These are phyloP conservation scores for Aramus guarauna DNA, from an alignment of 2,113 vertebrate species.

Conservation along the genomic window DNA sequence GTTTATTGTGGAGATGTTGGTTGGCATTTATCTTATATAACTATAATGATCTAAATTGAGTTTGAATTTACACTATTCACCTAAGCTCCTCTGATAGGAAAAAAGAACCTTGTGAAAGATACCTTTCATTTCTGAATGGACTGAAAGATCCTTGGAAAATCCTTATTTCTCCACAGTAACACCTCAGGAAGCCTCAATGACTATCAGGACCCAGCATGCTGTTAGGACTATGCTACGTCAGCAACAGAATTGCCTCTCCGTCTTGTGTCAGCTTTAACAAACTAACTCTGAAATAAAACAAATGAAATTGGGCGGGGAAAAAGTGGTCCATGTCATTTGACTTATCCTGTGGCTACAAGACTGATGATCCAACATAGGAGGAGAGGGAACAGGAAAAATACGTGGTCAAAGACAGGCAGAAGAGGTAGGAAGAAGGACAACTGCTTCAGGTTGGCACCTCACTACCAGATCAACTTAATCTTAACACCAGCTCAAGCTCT, in stretches of 20 bases:
- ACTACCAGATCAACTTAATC: background rate
- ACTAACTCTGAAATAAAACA: background rate
- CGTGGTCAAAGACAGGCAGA: background rate
- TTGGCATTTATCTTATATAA: background rate
- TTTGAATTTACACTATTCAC: background rate
- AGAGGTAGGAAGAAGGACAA: background rate
- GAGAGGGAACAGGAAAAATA: background rate
- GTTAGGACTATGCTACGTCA: background rate
- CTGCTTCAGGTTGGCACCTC: background rate
- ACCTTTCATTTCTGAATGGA: background rate
- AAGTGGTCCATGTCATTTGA: background rate
- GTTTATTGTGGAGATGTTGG: background rate
- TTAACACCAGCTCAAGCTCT: background rate
- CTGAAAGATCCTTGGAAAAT: background rate
- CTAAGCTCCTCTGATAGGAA: background rate
- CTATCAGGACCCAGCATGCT: background rate
- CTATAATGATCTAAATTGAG: background rate
- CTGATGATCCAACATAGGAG: background rate
- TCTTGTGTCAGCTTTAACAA: background rate
- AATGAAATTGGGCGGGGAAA: accelerated
- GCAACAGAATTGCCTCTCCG: background rate
- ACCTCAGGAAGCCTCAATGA: background rate
- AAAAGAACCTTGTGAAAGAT: background rate
- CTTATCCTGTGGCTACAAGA: background rate
- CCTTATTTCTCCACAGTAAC: background rate